Conservation (phyloP, 1,140 invertebrate species). For the Drosophila cardini region DNA sequence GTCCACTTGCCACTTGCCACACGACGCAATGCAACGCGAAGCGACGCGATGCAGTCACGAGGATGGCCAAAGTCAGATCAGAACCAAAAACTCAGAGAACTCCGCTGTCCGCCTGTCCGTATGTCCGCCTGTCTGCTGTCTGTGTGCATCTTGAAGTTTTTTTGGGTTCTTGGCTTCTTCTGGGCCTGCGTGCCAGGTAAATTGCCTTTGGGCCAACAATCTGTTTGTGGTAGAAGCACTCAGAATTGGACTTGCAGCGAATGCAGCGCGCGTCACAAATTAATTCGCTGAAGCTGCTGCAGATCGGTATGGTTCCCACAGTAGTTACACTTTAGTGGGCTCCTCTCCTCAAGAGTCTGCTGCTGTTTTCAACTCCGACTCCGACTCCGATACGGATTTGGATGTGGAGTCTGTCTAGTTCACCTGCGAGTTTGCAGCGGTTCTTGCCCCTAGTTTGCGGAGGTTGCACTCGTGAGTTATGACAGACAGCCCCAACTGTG, state of each 20-base stretch:
- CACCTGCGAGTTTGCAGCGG: conserved; percentile 77
- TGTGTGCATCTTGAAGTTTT: background rate
- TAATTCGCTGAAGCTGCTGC: conserved; percentile 72
- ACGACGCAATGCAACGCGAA: conserved; percentile 47
- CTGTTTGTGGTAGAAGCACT: conserved; percentile 43
- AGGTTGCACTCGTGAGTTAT: conserved; percentile 77
- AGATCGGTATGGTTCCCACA: conserved; percentile 73
- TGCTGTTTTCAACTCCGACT: conserved; percentile 11
- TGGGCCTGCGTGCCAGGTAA: conserved; percentile 57
- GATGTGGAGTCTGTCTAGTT: conserved; percentile 46
- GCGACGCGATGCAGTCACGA: conserved; percentile 41
- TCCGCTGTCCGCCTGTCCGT: conserved; percentile 2
- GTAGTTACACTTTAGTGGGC: conserved; percentile 53
- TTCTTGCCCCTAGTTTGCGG: conserved; percentile 52
- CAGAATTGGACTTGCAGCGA: conserved; percentile 39
- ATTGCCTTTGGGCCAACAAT: conserved; percentile 68
- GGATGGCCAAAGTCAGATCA: background rate
- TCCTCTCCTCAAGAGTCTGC: conserved; percentile 9
- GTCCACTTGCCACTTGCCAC: conserved; percentile 68
- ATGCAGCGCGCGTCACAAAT: conserved; percentile 78
- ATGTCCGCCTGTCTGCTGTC: background rate
- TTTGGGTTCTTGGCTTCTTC: conserved; percentile 12
- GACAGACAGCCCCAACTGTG: conserved; percentile 74
- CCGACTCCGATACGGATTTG: conserved; percentile 6
- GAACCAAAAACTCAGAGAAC: background rate